Evolutionary conservation across 2,113 vertebrate genomes (phyloP).

Genomic region (Phocoena phocoena): DNA sequence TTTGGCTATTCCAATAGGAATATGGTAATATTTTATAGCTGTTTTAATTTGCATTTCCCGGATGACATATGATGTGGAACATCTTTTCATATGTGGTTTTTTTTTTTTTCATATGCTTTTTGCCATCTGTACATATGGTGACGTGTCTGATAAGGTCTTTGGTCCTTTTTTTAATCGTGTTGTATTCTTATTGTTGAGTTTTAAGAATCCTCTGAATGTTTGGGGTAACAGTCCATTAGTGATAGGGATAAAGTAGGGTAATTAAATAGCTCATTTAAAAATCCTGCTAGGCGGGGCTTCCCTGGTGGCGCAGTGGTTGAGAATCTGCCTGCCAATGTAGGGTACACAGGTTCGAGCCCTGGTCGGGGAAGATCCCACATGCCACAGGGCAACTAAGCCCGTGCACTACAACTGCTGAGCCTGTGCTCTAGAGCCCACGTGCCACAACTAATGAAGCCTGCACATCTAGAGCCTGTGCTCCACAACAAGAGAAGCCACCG

Average conservation of each 20-base stretch:
- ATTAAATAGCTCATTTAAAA: too few relatives aligned
- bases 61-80: neutral
- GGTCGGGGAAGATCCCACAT: too few relatives aligned
- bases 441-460: too few relatives aligned
- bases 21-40: neutral
- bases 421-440: too few relatives aligned
- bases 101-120: neutral
- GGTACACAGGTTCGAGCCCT: too few relatives aligned
- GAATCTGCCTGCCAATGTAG: too few relatives aligned
- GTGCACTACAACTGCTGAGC: too few relatives aligned
- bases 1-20: neutral
- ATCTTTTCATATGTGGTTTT: neutral
- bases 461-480: too few relatives aligned
- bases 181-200: neutral
- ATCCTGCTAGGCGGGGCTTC: too few relatives aligned
- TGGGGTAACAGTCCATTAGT: neutral
- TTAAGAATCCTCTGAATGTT: neutral
- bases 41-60: neutral
- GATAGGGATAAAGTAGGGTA: neutral
- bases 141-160: neutral
- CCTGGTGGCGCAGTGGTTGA: too few relatives aligned
- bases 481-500: too few relatives aligned
- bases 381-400: too few relatives aligned
- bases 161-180: neutral
- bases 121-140: neutral